Base-by-base conservation (phyloP, 37 sponge, comb jelly and placozoan genomes). In the Aphrocallistes beatrix region DNA sequence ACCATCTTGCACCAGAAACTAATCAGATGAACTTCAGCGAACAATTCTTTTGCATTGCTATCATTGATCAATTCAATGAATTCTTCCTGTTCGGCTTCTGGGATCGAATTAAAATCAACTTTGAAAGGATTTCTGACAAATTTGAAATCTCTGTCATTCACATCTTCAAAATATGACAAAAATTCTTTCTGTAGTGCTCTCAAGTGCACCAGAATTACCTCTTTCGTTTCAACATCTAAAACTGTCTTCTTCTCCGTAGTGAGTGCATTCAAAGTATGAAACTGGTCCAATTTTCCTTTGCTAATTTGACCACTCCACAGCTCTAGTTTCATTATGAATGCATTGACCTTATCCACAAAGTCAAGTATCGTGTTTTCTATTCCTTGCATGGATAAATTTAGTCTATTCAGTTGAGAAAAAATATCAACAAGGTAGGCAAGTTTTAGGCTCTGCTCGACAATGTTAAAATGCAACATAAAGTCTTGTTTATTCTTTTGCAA, bases 231-330 rank as follows among this genome's bases (percentile, higher is more conserved):
- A 25, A 30, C 10, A 60, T 60, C 75, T 60, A 60, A 13, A 28
- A 30, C 32, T 25, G 10, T 60, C 13, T 60, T 60, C 75, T 60
- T 60, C n/a, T 60, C 32, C n/a, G n/a, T 25, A 60, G n/a, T 60
- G 75, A 25, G 75, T 30, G 34, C 75, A 60, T 60, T 30, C 75
- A 60, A 60, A 60, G 75, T 60, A 19, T 60, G 75, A 60, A 60
- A 28, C n/a, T 60, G 34, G n/a, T 60, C n/a, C 1, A 25, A 60
- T 60, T 25, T 60, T 60, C 75, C 75, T 60, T 60, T 60, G 28
- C 75, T 60, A 60, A 60, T 60, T 60, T 60, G 75, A 60, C n/a
- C n/a, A 60, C 28, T 60, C 75, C 75, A 60, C 75, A 60, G n/a
- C 75, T 60, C 25, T 30, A 32, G n/a, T 60, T 60, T 60, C 75